phyloP scores from a whole-genome alignment of 2,113 vertebrate species.

The Sinosuthora webbiana region DNA sequence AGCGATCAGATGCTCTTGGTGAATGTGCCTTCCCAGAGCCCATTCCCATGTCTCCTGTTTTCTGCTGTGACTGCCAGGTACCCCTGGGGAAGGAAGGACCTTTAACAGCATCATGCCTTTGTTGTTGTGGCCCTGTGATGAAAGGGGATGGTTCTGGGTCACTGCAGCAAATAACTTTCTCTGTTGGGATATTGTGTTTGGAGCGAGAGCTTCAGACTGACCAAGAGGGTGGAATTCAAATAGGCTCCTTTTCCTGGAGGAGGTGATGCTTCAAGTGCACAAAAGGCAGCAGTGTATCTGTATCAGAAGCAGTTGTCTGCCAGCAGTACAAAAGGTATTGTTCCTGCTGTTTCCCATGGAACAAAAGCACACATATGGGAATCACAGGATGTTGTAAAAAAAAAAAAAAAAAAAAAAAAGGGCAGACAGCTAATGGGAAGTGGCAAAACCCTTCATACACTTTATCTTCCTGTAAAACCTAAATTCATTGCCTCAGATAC shows the following conservation, averaged over 20 bases:
- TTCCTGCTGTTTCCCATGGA: conserved; percentile 1
- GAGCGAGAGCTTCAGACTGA: neutral
- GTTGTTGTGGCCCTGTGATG: neutral
- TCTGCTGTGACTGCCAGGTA: neutral
- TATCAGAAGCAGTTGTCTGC: conserved; percentile 12
- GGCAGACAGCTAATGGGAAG: neutral
- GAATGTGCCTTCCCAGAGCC: neutral
- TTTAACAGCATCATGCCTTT: neutral
- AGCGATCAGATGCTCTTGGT: neutral
- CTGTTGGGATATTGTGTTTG: neutral
- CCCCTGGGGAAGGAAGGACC: neutral
- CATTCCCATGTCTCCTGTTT: neutral
- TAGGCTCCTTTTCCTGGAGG: neutral
- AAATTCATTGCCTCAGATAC: neutral
- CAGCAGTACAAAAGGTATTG: conserved; percentile 16
- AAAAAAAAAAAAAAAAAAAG: neutral
- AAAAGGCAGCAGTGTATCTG: neutral
- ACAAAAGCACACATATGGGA: neutral
- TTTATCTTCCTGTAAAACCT: neutral
- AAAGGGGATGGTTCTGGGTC: conserved; percentile 12
- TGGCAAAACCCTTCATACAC: neutral
- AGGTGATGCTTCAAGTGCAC: neutral
- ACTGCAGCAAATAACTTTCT: neutral
- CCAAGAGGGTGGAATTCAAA: conserved; percentile 30
- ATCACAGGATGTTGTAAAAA: neutral